Evolutionary conservation across 2,888 invertebrate genomes (phyloP).

Genomic region (Miltochrista miniata): DNA sequence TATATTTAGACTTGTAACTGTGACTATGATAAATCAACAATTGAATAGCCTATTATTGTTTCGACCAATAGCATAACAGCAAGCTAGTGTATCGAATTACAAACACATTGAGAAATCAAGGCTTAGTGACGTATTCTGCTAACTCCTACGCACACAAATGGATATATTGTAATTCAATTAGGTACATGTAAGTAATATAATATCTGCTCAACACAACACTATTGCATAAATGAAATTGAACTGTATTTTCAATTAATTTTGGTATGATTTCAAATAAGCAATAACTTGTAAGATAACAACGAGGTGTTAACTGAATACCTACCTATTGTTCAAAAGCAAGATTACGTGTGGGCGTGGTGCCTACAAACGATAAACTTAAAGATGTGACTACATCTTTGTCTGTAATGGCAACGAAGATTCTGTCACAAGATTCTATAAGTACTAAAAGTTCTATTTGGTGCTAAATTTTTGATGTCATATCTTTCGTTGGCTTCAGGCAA

Average conservation of each 20-base stretch:
- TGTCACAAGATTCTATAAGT: too few relatives aligned
- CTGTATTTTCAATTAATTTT: constrained; percentile 15
- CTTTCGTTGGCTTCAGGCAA: too few relatives aligned
- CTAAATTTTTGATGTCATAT: too few relatives aligned
- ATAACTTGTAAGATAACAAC: constrained; percentile 44
- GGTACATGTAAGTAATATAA: not conserved
- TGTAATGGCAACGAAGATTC: too few relatives aligned
- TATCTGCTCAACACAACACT: not conserved
- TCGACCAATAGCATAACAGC: constrained; percentile 51
- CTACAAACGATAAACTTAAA: constrained; percentile 61
- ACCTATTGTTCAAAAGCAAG: constrained; percentile 54
- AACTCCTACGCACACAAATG: constrained; percentile 26
- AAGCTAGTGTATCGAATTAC: constrained; percentile 44
- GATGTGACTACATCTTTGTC: constrained; percentile 55
- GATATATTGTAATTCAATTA: constrained; percentile 36
- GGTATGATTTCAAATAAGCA: constrained; percentile 7
- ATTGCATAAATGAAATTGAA: constrained; percentile 20
- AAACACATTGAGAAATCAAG: constrained; percentile 41
- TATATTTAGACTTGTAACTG: constrained; percentile 31
- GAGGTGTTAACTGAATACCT: constrained; percentile 59
- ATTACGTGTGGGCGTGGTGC: constrained; percentile 42
- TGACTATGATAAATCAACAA: constrained; percentile 54
- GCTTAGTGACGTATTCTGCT: constrained; percentile 26
- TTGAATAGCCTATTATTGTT: constrained; percentile 47
- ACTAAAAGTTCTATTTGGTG: too few relatives aligned